These are phyloP conservation scores for Cardiocondyla obscurior DNA, from an alignment of 1,140 invertebrate species.

Conservation along the genomic window DNA sequence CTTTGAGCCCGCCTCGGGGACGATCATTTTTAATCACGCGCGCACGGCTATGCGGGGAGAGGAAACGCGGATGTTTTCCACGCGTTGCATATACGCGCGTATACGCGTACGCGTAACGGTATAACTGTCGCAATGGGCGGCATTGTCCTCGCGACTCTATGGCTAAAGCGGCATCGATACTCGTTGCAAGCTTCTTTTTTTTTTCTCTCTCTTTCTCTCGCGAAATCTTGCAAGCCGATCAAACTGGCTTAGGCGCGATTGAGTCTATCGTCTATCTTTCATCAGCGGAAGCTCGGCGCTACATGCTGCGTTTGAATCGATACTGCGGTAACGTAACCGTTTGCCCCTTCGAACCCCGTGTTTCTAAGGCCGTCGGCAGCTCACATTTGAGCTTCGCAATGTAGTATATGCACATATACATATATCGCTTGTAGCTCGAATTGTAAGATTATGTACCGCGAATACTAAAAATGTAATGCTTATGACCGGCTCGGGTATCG, in stretches of 20 bases:
- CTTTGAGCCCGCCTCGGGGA: conserved; percentile 62
- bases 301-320: background rate
- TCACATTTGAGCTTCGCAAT: background rate
- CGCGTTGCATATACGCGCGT: conserved; percentile 3
- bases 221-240: conserved; percentile 7
- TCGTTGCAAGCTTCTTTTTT: conserved; percentile 45
- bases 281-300: background rate
- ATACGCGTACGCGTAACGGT: background rate
- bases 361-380: background rate
- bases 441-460: background rate
- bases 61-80: conserved; percentile 12
- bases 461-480: no score
- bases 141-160: conserved; percentile 64
- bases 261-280: background rate
- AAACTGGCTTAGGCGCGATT: background rate
- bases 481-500: no score
- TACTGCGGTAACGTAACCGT: background rate
- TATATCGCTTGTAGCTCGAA: background rate
- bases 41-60: background rate
- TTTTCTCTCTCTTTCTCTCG: conserved; percentile 42
- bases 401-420: no score
- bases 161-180: conserved; percentile 39
- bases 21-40: conserved; percentile 77
- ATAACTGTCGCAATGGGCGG: conserved; percentile 48
- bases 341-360: background rate